Percentiles rank a stretch among this genome's conserved stretches.
Conservation (phyloP, 1,140 invertebrate genomes). For the Euwallacea similis region DNA sequence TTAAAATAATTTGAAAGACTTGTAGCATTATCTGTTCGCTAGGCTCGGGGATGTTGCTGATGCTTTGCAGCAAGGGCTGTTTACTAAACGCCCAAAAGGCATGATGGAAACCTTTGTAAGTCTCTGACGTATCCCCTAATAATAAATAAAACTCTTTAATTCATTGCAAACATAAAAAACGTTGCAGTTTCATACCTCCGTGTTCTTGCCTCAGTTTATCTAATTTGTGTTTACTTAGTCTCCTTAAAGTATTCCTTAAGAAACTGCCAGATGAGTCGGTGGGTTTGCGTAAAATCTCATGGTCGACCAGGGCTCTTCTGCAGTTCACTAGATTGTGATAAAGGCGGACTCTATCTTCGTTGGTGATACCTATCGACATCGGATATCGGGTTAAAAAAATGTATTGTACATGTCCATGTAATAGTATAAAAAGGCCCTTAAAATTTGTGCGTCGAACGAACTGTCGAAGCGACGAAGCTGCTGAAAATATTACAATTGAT, state of each 20-base stretch:
- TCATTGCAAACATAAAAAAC: neutral
- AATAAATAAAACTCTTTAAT: neutral
- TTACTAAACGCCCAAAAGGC: conserved; percentile 90
- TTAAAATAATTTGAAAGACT: conserved; percentile 74
- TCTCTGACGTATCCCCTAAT: conserved; percentile 67
- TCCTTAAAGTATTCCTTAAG: conserved; percentile 82
- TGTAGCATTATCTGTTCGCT: conserved; percentile 84
- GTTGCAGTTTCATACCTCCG: conserved; percentile 57
- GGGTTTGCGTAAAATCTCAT: conserved; percentile 78
- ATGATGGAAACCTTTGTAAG: conserved; percentile 84
- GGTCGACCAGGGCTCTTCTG: conserved; percentile 79
- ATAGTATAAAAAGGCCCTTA: no score
- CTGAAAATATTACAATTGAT: no score
- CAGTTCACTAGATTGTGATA: conserved; percentile 82
- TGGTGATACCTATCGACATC: conserved; percentile 63
- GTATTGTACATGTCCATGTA: no score
- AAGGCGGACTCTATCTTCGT: conserved; percentile 78
- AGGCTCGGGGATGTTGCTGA: conserved; percentile 81
- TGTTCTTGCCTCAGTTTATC: conserved; percentile 83
- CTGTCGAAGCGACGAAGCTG: no score
- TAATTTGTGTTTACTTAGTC: conserved; percentile 83
- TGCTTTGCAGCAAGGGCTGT: conserved; percentile 74
- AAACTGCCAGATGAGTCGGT: conserved; percentile 77
- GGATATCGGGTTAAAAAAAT: neutral
- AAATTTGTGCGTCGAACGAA: no score